Evolutionary conservation across 2,113 vertebrate genomes (phyloP), one percentile per base, ranked within the genome.

Genomic region (Lepus timidus): DNA sequence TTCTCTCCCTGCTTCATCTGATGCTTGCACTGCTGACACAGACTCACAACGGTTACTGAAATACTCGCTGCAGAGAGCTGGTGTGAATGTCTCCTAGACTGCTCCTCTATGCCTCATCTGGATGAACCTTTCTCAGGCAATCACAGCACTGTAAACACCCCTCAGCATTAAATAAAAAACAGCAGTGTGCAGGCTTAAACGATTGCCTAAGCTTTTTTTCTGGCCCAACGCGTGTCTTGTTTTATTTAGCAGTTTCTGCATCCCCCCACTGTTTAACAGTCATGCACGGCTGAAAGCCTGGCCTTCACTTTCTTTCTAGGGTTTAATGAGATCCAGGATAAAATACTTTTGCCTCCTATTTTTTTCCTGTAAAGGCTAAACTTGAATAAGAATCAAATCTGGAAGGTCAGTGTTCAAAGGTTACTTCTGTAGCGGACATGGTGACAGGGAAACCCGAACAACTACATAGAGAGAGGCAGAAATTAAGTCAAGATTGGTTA

Each of bases 171-270:
- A 97, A 96, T 0, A 83, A 97, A 95, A 98, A 97, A 62, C 68
- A 97, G 78, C 64, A 93, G 79, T 82, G 51, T 55, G 95, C 81
- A 95, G 90, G 82, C 93, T 95, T 94, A 97, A 97, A 70, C 17
- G 1, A 23, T 88, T 93, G 90, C 94, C 93, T 93, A 62, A 96
- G 61, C 78, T 96, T 88, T 90, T 90, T 93, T 90, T 73, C 91
- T 88, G 23, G 65, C 74, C 78, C 79, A 65, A 94, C 67, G 78
- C 51, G 78, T 89, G 78, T 96, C 89, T 97, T 97, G 84, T 95
- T 98, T 98, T 97, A 96, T 97, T 97, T 96, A 96, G 94, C 95
- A 85, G 78, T 74, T 95, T 95, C 83, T 96, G 70, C 81, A 89
- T 93, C 93, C 80, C 22, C 71, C 91, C 9, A 61, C 91, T 96